A percentile compares a stretch with the other conserved stretches of the same genome.
Conservation (phyloP, 2,888 invertebrate genomes). For the Cheilosia urbana region DNA sequence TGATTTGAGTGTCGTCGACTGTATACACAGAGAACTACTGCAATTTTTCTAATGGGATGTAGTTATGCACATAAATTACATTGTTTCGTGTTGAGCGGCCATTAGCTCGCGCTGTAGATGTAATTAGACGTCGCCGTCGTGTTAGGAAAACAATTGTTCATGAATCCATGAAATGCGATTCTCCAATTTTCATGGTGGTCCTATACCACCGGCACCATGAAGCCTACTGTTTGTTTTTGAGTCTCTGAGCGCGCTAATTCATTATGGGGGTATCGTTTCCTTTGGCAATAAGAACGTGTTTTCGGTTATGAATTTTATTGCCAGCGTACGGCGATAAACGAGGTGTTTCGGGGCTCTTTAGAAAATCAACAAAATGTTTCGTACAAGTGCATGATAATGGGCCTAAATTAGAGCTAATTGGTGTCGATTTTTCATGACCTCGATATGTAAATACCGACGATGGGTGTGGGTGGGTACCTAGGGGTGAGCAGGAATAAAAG, state of each 20-base stretch:
- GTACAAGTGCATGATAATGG: constrained; percentile 69
- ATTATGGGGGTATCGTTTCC: constrained; percentile 60
- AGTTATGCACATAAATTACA: constrained; percentile 38
- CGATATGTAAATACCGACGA: not conserved
- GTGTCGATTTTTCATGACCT: constrained; percentile 52
- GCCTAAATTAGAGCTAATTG: constrained; percentile 61
- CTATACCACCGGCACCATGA: not conserved
- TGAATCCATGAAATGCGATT: constrained; percentile 70
- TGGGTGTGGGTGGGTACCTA: not conserved
- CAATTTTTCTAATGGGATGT: constrained; percentile 9
- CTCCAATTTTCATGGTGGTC: constrained; percentile 45
- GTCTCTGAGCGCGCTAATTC: constrained; percentile 48
- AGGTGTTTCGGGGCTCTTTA: constrained; percentile 43
- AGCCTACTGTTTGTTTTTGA: constrained; percentile 1
- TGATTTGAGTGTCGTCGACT: constrained; percentile 59
- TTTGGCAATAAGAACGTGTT: constrained; percentile 67
- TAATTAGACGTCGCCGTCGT: constrained; percentile 71
- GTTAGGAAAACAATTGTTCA: constrained; percentile 70
- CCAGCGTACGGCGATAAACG: constrained; percentile 57
- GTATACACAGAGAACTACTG: constrained; percentile 26
- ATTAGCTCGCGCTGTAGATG: constrained; percentile 46
- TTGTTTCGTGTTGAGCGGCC: constrained; percentile 54
- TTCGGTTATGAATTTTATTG: constrained; percentile 69
- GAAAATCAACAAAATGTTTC: constrained; percentile 61
- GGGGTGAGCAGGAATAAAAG: not conserved